Base-by-base conservation (phyloP, 2,797 vertebrate genomes). In the Lagorchestes hirsutus region DNA sequence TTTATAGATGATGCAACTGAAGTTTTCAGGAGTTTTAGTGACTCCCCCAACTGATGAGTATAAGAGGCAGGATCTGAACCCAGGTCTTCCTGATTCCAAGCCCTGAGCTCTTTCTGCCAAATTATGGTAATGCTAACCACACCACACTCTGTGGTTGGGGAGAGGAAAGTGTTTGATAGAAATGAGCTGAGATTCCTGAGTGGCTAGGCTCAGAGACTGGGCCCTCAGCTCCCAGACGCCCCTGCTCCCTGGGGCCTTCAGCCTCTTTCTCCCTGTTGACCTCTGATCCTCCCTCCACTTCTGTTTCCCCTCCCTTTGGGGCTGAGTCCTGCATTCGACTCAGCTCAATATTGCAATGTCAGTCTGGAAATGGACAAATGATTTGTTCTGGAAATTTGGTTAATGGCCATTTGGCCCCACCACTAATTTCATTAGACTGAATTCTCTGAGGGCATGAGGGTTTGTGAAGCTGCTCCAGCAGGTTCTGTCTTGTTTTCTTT, bases 261-360 rank as follows among this genome's bases (percentile, higher is more conserved):
- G 40, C 40, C 3, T 9, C 40, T 87, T 87, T 87, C 74, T 87
- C 40, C 74, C 40, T 46, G 74, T 8, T 22, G 67, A 18, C 22
- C n/a, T 82, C 67, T 8, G 2, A 22, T 82, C n/a, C 18, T 82
- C 14, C 40, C 27, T 24, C 8, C 0, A 0, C 8, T 74, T 40
- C 40, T 82, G n/a, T 82, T 46, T 24, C 40, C 40, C 74, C 8
- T 46, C 74, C 9, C 28, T 50, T 5, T 67, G 62, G 31, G 62
- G 62, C 62, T 67, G 31, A 12, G 6, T 50, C 62, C 92, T 54
- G 46, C 87, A 31, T 56, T 28, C 54, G 11, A 90, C 93, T 55
- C 11, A 55, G 67, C 90, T 74, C 92, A 50, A n/a, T 94, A 95
- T 94, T 95, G 91, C 92, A 87, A 55, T 87, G 93, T 91, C 93